A percentile compares a stretch with the other conserved stretches of the same genome.
phyloP scores from a whole-genome alignment of 2,888 invertebrate genomes.

The Pteria penguin region DNA sequence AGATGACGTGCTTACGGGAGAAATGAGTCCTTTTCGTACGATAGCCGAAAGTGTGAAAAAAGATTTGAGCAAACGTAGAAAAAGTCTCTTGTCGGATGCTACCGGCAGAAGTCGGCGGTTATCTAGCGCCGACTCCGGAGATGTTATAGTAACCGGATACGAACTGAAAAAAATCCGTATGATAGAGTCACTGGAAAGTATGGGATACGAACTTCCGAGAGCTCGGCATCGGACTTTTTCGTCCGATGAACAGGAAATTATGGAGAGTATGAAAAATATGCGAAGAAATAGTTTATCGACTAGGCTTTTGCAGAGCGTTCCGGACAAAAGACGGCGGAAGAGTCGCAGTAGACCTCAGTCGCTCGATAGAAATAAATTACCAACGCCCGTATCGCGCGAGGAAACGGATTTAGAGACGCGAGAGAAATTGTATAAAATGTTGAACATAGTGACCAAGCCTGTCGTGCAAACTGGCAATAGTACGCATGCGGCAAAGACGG shows the following conservation, averaged over 20 bases:
- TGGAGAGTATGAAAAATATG: constrained; percentile 26
- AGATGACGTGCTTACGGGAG: background rate
- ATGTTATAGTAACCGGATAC: constrained; percentile 25
- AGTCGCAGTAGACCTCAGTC: constrained; percentile 8
- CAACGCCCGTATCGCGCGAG: background rate
- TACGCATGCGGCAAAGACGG: background rate
- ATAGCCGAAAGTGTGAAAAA: background rate
- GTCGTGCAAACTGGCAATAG: background rate
- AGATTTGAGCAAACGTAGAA: constrained; percentile 4
- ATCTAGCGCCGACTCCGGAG: background rate
- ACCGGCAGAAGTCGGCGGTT: constrained; percentile 5
- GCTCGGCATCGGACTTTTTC: background rate
- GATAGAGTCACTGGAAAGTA: constrained; percentile 33
- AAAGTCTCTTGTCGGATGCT: constrained; percentile 4
- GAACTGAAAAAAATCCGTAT: constrained; percentile 44
- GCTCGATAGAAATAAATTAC: background rate
- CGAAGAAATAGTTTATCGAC: constrained; percentile 34
- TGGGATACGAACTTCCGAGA: constrained; percentile 36
- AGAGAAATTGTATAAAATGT: constrained; percentile 20
- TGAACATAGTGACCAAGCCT: constrained; percentile 8
- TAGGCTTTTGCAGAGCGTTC: constrained; percentile 22
- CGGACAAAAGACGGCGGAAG: background rate
- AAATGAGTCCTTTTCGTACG: background rate
- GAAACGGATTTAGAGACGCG: constrained; percentile 5
- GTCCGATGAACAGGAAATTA: constrained; percentile 22